Conservation (phyloP, 1,140 invertebrate species). For the Macrotrachela quadricornifera region DNA sequence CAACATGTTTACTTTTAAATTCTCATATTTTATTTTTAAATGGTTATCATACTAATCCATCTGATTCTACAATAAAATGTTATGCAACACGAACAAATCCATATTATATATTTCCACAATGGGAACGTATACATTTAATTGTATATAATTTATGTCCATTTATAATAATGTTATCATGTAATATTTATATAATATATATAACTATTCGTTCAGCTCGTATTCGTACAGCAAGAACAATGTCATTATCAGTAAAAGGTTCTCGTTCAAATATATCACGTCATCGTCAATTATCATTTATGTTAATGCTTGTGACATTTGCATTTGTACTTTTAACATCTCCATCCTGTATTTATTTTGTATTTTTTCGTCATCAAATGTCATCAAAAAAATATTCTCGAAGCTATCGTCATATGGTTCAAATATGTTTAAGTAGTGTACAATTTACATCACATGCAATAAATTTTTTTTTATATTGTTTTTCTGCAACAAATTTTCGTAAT, state of each 20-base stretch:
- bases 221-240: background rate
- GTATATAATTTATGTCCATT: conserved; percentile 5
- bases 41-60: background rate
- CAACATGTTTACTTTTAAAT: background rate
- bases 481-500: conserved; percentile 3
- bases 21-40: conserved; percentile 1
- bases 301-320: conserved; percentile 3
- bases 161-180: conserved; percentile 6
- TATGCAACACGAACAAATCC: background rate
- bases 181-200: background rate
- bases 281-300: conserved; percentile 1
- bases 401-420: too few relatives aligned
- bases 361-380: too few relatives aligned
- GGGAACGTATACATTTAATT: conserved; percentile 5
- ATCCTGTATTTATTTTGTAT: too few relatives aligned
- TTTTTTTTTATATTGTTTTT: conserved; percentile 8
- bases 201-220: too few relatives aligned
- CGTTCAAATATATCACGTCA: background rate
- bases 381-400: too few relatives aligned
- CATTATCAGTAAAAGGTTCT: background rate
- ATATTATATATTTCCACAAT: conserved; percentile 5
- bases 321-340: conserved; percentile 7
- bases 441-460: conserved; percentile 6
- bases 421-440: too few relatives aligned
- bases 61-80: background rate